A percentile compares a stretch with the other conserved stretches of the same genome.
phyloP scores from a whole-genome alignment of 1,140 invertebrate genomes.

The Drosophila lini region DNA sequence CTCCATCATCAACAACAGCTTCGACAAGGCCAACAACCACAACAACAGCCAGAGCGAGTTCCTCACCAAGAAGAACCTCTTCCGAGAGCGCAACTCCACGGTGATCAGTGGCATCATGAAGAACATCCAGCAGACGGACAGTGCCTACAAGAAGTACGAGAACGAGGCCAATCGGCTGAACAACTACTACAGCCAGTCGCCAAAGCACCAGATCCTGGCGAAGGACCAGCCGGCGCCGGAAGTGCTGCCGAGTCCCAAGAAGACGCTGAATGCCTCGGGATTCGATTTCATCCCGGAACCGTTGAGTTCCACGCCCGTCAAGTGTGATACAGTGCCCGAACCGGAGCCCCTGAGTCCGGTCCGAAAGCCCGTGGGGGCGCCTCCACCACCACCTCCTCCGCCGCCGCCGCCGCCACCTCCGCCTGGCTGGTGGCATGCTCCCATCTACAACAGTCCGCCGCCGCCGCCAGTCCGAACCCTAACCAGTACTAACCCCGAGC shows the following conservation, averaged over 20 bases:
- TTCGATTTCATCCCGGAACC: constrained; percentile 48
- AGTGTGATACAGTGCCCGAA: constrained; percentile 49
- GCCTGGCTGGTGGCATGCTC: constrained; percentile 69
- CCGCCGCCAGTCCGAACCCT: constrained; percentile 45
- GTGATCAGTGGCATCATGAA: constrained; percentile 83
- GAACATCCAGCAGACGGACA: constrained; percentile 78
- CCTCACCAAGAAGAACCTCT: constrained; percentile 82
- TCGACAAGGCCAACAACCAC: constrained; percentile 69
- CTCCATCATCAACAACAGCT: constrained; percentile 82
- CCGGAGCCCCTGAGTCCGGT: constrained; percentile 67
- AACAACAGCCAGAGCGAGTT: constrained; percentile 75
- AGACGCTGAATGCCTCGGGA: constrained; percentile 70
- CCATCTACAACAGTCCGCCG: constrained; percentile 33
- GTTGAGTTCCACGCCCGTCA: constrained; percentile 48
- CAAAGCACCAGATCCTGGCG: constrained; percentile 58
- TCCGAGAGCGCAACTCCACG: constrained; percentile 80
- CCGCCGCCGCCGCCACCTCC: constrained; percentile 76
- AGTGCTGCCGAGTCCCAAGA: constrained; percentile 68
- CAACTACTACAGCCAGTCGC: constrained; percentile 77
- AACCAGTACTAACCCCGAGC: constrained; percentile 63
- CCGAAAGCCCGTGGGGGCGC: constrained; percentile 42
- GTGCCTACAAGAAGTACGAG: constrained; percentile 81
- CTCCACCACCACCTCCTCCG: constrained; percentile 64
- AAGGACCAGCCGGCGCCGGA: constrained; percentile 38
- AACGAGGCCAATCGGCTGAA: constrained; percentile 82